Percentiles rank a stretch among this genome's conserved stretches.
Evolutionary conservation across 2,888 invertebrate species (phyloP).

Genomic region (Hydraecia micacea): DNA sequence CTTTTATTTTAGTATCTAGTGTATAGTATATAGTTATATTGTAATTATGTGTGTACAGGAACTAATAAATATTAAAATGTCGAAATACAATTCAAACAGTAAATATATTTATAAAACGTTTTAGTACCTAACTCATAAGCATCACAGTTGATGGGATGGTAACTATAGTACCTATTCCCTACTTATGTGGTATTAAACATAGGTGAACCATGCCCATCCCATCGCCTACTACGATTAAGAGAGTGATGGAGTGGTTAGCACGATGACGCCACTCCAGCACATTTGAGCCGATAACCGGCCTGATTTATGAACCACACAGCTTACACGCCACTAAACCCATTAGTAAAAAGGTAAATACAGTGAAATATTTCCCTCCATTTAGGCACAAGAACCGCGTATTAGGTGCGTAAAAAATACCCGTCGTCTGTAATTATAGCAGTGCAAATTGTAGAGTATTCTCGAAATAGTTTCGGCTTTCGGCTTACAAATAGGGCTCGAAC

Average conservation of each 20-base stretch:
- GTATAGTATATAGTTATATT: no score
- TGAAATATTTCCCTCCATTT: slow-evolving; percentile 17
- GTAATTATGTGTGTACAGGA: no score
- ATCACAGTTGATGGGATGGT: not conserved
- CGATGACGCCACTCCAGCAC: slow-evolving; percentile 47
- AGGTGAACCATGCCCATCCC: slow-evolving; percentile 47
- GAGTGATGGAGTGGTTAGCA: slow-evolving; percentile 49
- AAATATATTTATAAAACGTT: not conserved
- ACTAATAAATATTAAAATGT: no score
- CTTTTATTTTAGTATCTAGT: no score
- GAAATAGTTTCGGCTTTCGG: slow-evolving; percentile 36
- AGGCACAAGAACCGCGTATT: slow-evolving; percentile 16
- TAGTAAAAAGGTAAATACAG: slow-evolving; percentile 35
- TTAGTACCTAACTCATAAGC: not conserved
- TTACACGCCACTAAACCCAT: slow-evolving; percentile 36
- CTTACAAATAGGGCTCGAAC: slow-evolving; percentile 30
- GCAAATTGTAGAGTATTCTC: slow-evolving; percentile 38
- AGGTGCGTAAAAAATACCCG: slow-evolving; percentile 23
- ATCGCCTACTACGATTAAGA: slow-evolving; percentile 29
- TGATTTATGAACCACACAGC: slow-evolving; percentile 51
- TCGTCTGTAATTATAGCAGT: slow-evolving; percentile 38
- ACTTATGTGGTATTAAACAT: slow-evolving; percentile 22
- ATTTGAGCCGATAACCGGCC: slow-evolving; percentile 54
- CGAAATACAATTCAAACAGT: not conserved
- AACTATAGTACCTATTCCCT: not conserved